Evolutionary conservation across 2,113 vertebrate species (phyloP).

Genomic region (Gasterosteus aculeatus): DNA sequence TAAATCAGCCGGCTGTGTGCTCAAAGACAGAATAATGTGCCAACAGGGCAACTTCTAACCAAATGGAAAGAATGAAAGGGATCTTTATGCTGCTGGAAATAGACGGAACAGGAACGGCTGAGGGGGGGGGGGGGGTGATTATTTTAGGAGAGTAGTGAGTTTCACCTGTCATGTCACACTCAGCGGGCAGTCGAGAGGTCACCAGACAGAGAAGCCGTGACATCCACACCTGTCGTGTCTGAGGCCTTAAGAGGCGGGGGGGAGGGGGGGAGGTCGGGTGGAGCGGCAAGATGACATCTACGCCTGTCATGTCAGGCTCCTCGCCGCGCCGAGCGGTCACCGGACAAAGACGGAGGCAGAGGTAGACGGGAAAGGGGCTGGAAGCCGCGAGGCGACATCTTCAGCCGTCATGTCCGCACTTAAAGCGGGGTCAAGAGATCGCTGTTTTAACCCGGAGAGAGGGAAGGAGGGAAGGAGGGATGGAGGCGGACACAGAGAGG

Average conservation of each 20-base stretch:
- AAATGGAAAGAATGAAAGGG: background rate
- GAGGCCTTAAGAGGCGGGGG: conserved; percentile 50
- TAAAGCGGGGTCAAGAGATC: conserved; percentile 59
- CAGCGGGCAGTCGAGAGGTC: conserved; percentile 48
- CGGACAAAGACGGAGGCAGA: conserved; percentile 64
- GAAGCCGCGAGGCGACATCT: conserved; percentile 54
- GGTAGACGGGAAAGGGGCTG: conserved; percentile 20
- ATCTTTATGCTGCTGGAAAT: background rate
- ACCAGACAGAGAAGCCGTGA: conserved; percentile 32
- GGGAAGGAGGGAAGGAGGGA: conserved; percentile 14
- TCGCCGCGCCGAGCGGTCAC: conserved; percentile 54
- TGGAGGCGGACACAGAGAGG: conserved; percentile 35
- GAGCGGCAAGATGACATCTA: conserved; percentile 68
- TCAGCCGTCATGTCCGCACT: conserved; percentile 60
- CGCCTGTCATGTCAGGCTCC: conserved; percentile 66
- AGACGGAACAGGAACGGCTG: conserved; percentile 15
- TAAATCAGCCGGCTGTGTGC: background rate
- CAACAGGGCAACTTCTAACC: background rate
- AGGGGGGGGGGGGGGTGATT: conserved; percentile 8
- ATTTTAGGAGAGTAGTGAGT: conserved; percentile 45
- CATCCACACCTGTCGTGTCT: conserved; percentile 64
- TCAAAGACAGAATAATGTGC: background rate
- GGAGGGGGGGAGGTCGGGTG: conserved; percentile 38
- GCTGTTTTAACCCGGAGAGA: conserved; percentile 42
- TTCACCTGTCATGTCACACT: conserved; percentile 50